These are phyloP conservation scores for Pantherophis vulpinus DNA, from an alignment of 2,797 vertebrate genomes.

Conservation along the genomic window DNA sequence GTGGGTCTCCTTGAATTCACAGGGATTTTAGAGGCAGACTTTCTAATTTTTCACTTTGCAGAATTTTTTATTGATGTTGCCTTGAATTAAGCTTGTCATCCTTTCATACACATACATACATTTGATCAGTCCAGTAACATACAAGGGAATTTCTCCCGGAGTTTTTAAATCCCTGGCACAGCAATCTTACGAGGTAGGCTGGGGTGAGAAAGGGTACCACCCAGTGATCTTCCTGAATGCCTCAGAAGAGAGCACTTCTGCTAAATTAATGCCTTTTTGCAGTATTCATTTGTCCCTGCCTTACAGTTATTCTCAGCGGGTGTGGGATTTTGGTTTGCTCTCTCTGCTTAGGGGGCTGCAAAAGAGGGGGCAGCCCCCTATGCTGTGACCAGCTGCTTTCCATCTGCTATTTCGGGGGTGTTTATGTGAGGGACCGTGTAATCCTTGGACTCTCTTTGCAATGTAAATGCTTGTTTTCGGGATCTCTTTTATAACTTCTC, in stretches of 20 bases:
- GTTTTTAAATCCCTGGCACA: neutral
- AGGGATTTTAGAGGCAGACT: neutral
- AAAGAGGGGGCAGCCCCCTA: neutral
- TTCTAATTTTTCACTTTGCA: neutral
- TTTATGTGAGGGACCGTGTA: neutral
- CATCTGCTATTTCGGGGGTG: neutral
- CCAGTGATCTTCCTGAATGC: neutral
- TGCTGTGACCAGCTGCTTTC: neutral
- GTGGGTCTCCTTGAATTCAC: neutral
- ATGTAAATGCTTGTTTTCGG: neutral
- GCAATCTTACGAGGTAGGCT: neutral
- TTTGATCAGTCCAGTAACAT: neutral
- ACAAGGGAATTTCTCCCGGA: neutral
- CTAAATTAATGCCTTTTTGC: neutral
- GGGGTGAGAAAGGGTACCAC: neutral
- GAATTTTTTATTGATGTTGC: neutral
- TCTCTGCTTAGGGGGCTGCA: neutral
- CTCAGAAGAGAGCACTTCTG: neutral
- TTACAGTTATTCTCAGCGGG: neutral
- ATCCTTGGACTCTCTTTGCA: neutral
- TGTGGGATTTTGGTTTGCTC: neutral
- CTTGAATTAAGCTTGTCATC: neutral
- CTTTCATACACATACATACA: neutral
- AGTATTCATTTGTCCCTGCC: neutral
- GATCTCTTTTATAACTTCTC: neutral